Evolutionary conservation across 1,140 invertebrate species (phyloP).

Genomic region (Brachionus plicatilis): DNA sequence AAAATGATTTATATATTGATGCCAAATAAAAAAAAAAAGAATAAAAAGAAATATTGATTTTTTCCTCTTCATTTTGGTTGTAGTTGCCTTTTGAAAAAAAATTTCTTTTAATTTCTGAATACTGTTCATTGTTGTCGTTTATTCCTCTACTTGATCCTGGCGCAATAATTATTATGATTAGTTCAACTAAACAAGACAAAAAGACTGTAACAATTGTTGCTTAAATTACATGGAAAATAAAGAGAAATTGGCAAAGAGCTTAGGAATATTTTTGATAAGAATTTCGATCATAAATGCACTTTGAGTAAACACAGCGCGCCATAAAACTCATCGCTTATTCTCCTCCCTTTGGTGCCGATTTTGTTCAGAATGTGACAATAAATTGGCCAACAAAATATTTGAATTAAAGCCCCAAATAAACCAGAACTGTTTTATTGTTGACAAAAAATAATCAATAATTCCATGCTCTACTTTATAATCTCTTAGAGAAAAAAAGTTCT

Average conservation of each 20-base stretch:
- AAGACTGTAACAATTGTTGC: not conserved
- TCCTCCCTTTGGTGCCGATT: not conserved
- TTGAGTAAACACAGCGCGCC: not conserved
- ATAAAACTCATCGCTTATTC: not conserved
- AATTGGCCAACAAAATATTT: not conserved
- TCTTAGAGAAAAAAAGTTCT: not conserved
- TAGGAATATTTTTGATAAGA: not conserved
- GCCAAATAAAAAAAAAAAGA: not conserved
- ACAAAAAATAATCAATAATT: not conserved
- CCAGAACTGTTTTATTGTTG: not conserved
- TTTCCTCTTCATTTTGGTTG: not conserved
- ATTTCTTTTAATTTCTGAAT: not conserved
- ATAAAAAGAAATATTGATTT: not conserved
- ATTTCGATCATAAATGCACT: not conserved
- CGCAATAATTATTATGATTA: not conserved
- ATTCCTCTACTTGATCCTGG: not conserved
- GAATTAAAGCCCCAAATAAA: not conserved
- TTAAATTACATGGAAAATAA: not conserved
- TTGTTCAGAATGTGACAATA: not conserved
- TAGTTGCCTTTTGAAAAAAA: not conserved
- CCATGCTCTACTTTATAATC: not conserved
- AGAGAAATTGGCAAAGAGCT: not conserved
- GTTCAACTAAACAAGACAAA: not conserved
- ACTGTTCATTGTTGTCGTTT: not conserved
- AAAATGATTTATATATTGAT: not conserved